phyloP scores from a whole-genome alignment of 2,888 invertebrate genomes.

The Hipparchia sbordonii region DNA sequence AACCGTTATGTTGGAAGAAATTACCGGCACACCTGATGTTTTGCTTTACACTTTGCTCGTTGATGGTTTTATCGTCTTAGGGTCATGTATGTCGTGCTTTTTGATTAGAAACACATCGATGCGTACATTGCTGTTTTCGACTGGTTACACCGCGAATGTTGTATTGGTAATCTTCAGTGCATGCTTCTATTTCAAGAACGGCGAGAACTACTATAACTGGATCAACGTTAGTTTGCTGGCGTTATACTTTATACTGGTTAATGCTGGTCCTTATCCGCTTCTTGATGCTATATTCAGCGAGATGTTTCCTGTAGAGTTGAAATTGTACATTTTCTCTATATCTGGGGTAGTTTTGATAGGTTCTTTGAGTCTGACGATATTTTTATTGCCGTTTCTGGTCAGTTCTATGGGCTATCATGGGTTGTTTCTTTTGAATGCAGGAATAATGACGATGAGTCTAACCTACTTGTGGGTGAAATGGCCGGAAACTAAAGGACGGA shows the following conservation, averaged over 20 bases:
- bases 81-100: constrained; percentile 22
- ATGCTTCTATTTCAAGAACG: constrained; percentile 21
- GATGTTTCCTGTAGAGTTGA: constrained; percentile 29
- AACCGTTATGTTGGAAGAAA: constrained; percentile 20
- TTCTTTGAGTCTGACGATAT: background rate
- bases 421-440: constrained; percentile 15
- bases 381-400: constrained; percentile 16
- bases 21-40: constrained; percentile 15
- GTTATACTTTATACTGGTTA: constrained; percentile 14
- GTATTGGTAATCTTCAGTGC: constrained; percentile 9
- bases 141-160: constrained; percentile 19
- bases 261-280: constrained; percentile 23
- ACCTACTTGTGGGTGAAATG: background rate
- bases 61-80: constrained; percentile 19
- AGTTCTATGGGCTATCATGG: constrained; percentile 3
- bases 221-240: constrained; percentile 17
- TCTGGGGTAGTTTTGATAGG: constrained; percentile 12
- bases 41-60: constrained; percentile 19
- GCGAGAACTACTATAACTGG: constrained; percentile 7
- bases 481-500: constrained; percentile 28
- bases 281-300: constrained; percentile 26
- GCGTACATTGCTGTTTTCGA: constrained; percentile 19
- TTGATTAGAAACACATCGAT: constrained; percentile 15
- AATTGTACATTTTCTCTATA: constrained; percentile 21
- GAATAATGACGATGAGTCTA: constrained; percentile 17